Percentiles rank a stretch among this genome's conserved stretches.
Conservation (phyloP, 2,797 vertebrate genomes). For the Enteromius treurensis region DNA sequence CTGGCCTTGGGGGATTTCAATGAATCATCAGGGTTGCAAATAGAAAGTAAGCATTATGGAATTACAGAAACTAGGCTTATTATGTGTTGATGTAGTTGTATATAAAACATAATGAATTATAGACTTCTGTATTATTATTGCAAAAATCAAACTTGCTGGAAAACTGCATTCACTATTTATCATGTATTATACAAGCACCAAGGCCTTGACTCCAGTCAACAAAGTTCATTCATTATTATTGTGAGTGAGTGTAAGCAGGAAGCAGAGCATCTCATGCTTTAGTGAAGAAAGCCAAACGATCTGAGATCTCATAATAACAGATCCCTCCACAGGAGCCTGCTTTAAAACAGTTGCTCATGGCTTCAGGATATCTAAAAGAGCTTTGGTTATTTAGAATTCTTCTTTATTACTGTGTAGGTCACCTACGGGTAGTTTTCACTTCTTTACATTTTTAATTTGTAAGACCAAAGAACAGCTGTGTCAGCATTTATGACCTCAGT, state of each 20-base stretch:
- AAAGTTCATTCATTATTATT: conserved; percentile 15
- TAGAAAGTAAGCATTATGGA: conserved; percentile 39
- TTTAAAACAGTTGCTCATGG: conserved; percentile 9
- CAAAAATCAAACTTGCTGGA: neutral
- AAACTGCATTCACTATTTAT: neutral
- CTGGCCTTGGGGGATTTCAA: conserved; percentile 41
- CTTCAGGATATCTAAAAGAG: neutral
- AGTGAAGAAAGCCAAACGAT: neutral
- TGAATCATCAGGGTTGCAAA: neutral
- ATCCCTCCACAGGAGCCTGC: neutral
- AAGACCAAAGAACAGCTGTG: neutral
- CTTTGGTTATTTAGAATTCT: conserved; percentile 1
- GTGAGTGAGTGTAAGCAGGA: neutral
- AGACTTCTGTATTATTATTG: neutral
- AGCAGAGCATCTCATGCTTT: neutral
- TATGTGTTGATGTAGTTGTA: neutral
- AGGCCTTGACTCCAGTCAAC: neutral
- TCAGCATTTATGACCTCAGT: neutral
- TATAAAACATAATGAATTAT: neutral
- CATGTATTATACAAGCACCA: neutral
- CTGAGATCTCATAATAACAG: conserved; percentile 16
- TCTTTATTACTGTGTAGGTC: conserved; percentile 25
- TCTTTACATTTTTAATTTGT: neutral
- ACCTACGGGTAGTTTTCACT: conserved; percentile 5
- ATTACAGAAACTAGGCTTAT: conserved; percentile 25